Base-by-base conservation (phyloP, 2,888 invertebrate species). In the Drosophila paramelanica region DNA sequence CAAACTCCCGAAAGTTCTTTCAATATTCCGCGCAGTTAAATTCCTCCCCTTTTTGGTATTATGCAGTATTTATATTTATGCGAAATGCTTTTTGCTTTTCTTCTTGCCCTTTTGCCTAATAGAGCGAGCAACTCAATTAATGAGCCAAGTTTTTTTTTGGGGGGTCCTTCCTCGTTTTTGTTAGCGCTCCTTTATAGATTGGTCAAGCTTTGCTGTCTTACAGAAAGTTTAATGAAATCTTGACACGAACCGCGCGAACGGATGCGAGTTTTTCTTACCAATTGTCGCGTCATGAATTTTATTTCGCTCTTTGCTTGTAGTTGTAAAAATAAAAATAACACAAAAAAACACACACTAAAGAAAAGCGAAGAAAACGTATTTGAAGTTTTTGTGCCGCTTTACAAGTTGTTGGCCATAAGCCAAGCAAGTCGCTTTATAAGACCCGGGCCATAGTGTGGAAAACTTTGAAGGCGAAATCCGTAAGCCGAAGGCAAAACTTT, bases 151-250 rank as follows among this genome's bases (percentile, higher is more conserved):
- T 89, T 84, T 64, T 70, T 51, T 59, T n/a, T 51, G 1, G 1
- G 2, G 36, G 13, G 36, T 36, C 36, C 36, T 36, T 13, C 11
- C 2, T 11, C 33, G 39, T 62, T 47, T 53, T 45, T 14, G 53
- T 31, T 31, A 5, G 45, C n/a, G 20, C 27, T 20, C 43, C 56
- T 51, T 59, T 68, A 70, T 58, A 70, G 58, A 77, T 82, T 82
- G 88, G 60, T 52, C 67, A 72, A 57, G 80, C 88, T 70, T 86
- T 67, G 80, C 62, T 71, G 74, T 77, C 59, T 61, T 65, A 39
- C 57, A 31, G 66, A 74, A 75, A 75, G 83, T 83, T 88, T 82
- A 90, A 90, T 88, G 89, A 90, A 90, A 90, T 88, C 86, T 88
- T 83, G 75, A 77, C 83, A 86, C 76, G 81, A 79, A 85, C 64